These are phyloP conservation scores for Meloidogyne exigua DNA, from an alignment of 1,140 invertebrate species.

Conservation along the genomic window DNA sequence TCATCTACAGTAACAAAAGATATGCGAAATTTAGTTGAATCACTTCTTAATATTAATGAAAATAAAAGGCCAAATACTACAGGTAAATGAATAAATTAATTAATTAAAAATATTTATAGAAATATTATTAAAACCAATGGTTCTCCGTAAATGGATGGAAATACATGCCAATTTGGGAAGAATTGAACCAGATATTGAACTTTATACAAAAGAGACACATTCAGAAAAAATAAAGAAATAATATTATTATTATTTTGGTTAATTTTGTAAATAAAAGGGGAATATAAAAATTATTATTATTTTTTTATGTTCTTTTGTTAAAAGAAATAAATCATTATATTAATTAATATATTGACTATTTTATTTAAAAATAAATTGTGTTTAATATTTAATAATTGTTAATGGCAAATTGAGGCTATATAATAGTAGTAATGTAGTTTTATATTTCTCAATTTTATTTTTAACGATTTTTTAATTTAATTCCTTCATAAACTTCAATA, in stretches of 20 bases:
- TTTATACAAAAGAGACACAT: conserved; percentile 26
- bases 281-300: too few species aligned
- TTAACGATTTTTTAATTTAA: conserved; percentile 28
- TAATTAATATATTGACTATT: too few species aligned
- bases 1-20: conserved; percentile 21
- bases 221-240: conserved; percentile 8
- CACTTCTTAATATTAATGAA: conserved; percentile 30
- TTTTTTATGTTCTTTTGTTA: too few species aligned
- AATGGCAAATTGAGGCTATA: background rate
- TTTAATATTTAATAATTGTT: too few species aligned
- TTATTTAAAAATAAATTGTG: too few species aligned
- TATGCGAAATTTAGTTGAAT: conserved; percentile 31
- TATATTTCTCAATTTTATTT: background rate
- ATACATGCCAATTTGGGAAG: conserved; percentile 31
- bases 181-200: conserved; percentile 25
- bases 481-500: conserved; percentile 25
- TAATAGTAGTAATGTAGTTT: background rate
- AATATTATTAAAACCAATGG: conserved; percentile 27
- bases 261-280: background rate
- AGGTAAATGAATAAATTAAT: conserved; percentile 18
- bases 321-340: too few species aligned
- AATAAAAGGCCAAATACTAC: conserved; percentile 24
- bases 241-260: background rate
- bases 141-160: conserved; percentile 39
- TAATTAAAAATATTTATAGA: conserved; percentile 20